phyloP scores from a whole-genome alignment of 1,140 invertebrate species.

The Bombus haemorrhoidalis region DNA sequence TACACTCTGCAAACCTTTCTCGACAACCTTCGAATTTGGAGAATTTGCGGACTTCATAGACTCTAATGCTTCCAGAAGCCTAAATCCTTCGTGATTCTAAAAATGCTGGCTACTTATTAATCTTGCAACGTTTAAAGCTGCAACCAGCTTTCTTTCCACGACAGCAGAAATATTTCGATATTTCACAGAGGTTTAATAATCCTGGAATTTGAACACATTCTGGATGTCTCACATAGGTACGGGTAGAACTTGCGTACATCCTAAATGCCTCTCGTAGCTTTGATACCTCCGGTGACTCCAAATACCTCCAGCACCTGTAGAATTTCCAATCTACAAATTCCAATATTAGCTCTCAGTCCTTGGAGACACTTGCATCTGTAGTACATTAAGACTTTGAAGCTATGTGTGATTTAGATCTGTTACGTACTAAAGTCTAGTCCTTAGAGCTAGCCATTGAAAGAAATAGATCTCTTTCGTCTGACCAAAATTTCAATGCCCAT shows the following conservation, averaged over 20 bases:
- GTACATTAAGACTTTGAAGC: neutral
- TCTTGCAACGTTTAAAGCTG: neutral
- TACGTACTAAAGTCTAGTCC: neutral
- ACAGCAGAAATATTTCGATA: neutral
- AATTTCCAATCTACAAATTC: neutral
- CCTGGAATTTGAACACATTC: neutral
- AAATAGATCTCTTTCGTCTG: neutral
- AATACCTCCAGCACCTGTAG: neutral
- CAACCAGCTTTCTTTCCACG: too few relatives aligned
- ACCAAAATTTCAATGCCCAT: neutral
- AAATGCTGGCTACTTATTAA: neutral
- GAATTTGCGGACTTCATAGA: neutral
- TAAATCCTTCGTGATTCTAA: neutral
- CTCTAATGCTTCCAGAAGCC: neutral
- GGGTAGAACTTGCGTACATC: neutral
- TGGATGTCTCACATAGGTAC: too few relatives aligned
- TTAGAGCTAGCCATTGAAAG: too few relatives aligned
- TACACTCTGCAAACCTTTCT: neutral
- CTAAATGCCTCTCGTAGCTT: neutral
- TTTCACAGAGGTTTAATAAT: neutral
- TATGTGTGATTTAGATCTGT: neutral
- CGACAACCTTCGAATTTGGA: neutral
- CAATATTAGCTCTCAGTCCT: neutral
- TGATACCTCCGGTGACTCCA: neutral
- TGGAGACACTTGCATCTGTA: neutral